Conservation (phyloP, 2,113 vertebrate genomes). For the Aplodontia rufa region DNA sequence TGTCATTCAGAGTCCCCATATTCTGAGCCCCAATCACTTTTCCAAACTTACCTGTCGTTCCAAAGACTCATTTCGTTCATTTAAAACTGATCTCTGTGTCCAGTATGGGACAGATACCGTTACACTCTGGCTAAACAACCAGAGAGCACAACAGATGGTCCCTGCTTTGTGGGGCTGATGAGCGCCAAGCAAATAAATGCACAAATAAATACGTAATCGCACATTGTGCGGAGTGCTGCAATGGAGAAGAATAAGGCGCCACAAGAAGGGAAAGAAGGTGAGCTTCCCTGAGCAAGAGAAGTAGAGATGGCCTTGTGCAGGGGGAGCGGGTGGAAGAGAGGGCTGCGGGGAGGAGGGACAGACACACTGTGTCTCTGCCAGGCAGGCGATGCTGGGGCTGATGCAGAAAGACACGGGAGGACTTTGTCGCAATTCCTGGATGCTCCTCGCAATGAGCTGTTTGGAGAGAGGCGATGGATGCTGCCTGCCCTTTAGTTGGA, state of each 20-base stretch:
- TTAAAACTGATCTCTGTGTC: not conserved
- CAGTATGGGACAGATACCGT: not conserved
- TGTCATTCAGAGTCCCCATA: not conserved
- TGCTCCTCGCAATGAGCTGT: not conserved
- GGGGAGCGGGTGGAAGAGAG: no score
- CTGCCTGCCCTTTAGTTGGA: not conserved
- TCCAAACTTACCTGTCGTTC: not conserved
- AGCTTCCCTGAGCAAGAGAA: not conserved
- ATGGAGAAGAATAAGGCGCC: not conserved
- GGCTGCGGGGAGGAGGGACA: no score
- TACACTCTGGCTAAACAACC: not conserved
- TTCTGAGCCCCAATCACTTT: not conserved
- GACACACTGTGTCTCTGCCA: not conserved
- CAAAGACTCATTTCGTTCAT: not conserved
- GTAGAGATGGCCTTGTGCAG: not conserved
- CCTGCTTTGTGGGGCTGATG: not conserved
- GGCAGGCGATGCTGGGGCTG: not conserved
- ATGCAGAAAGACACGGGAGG: accelerated
- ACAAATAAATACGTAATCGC: not conserved
- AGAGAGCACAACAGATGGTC: not conserved
- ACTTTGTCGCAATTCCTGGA: not conserved
- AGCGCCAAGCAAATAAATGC: not conserved
- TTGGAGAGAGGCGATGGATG: not conserved
- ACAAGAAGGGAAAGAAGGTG: not conserved
- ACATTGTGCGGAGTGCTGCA: accelerated